Evolutionary conservation across 2,888 invertebrate genomes (phyloP).

Genomic region (Melinopterus prodromus): DNA sequence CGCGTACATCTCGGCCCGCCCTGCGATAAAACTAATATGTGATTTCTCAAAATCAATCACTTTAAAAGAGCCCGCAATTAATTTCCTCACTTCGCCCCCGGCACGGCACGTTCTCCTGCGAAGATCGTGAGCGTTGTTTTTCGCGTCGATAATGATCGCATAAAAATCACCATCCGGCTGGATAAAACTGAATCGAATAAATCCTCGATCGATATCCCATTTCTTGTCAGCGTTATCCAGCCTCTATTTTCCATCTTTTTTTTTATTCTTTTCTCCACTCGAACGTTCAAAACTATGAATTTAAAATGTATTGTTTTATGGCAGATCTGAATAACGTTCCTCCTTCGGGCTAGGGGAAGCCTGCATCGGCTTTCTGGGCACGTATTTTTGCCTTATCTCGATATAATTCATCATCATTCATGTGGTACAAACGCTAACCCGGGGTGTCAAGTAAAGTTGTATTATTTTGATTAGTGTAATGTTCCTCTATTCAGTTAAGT

Average conservation of each 20-base stretch:
- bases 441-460: constrained; percentile 54
- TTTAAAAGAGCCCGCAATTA: neutral
- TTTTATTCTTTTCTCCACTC: neutral
- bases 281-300: constrained; percentile 12
- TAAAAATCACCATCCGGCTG: neutral
- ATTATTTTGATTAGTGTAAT: constrained; percentile 57
- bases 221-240: neutral
- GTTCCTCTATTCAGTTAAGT: constrained; percentile 55
- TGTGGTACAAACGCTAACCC: constrained; percentile 53
- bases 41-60: constrained; percentile 14
- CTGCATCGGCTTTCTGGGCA: constrained; percentile 52
- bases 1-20: constrained; percentile 24
- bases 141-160: neutral
- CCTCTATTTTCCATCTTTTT: neutral
- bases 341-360: constrained; percentile 21
- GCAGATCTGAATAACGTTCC: constrained; percentile 23
- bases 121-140: neutral
- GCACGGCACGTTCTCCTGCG: neutral
- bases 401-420: constrained; percentile 57
- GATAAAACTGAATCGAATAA: neutral
- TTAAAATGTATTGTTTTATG: constrained; percentile 27
- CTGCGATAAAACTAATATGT: constrained; percentile 23
- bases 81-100: neutral
- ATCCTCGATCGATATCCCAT: neutral
- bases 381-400: constrained; percentile 57